Conservation (phyloP, 1,140 invertebrate species). For the Psilanteris sp. region DNA sequence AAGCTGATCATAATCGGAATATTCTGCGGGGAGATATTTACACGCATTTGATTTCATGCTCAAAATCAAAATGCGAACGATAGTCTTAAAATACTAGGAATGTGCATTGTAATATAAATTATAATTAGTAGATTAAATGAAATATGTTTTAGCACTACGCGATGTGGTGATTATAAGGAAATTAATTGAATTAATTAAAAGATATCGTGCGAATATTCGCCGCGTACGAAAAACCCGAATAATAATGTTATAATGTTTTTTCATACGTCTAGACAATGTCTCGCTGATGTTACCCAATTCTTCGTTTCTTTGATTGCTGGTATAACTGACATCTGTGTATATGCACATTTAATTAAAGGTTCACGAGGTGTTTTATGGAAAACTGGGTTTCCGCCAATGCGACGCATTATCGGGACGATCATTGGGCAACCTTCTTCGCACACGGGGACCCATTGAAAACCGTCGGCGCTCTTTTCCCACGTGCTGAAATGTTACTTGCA, state of each 20-base stretch:
- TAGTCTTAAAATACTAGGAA: slow-evolving; percentile 48
- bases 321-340: slow-evolving; percentile 48
- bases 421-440: slow-evolving; percentile 79
- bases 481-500: slow-evolving; percentile 78
- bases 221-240: slow-evolving; percentile 43
- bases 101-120: slow-evolving; percentile 33
- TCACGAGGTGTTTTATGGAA: slow-evolving; percentile 69
- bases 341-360: slow-evolving; percentile 59
- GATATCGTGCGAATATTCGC: slow-evolving; percentile 47
- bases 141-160: slow-evolving; percentile 43
- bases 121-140: slow-evolving; percentile 24
- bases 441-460: slow-evolving; percentile 72
- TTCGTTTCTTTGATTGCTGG: slow-evolving; percentile 60
- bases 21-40: slow-evolving; percentile 31
- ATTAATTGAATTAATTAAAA: slow-evolving; percentile 62
- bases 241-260: slow-evolving; percentile 47
- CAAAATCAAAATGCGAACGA: slow-evolving; percentile 42
- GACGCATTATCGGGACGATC: slow-evolving; percentile 75
- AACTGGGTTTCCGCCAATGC: slow-evolving; percentile 77
- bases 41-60: slow-evolving; percentile 41
- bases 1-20: slow-evolving; percentile 42
- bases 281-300: slow-evolving; percentile 63
- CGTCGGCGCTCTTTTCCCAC: slow-evolving; percentile 73
- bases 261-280: slow-evolving; percentile 54
- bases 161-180: slow-evolving; percentile 50